Base-by-base conservation (phyloP, 2,797 vertebrate species). In the Sternarchorhynchus goeldii region DNA sequence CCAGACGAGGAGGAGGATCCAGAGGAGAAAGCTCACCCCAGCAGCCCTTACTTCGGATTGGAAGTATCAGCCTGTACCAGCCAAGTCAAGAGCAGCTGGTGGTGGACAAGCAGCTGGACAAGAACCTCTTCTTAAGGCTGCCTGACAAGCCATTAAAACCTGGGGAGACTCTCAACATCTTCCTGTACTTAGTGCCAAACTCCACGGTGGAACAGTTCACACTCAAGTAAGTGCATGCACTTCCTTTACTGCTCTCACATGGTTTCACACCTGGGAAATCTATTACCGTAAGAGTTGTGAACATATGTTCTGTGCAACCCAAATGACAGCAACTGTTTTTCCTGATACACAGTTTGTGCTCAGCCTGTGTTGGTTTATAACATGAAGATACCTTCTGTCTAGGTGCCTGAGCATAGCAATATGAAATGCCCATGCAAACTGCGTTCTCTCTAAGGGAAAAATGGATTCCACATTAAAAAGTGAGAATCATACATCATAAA, bases 1-100 rank as follows among this genome's bases (percentile, higher is more conserved):
- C 82, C 0, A 83, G 90, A 0, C 87, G 94, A 5, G 90, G 91
- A 0, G 88, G 86, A 0, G 86, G 88, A 0, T 89, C 93, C 10
- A 92, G 96, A 57, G 94, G 92, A 0, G 96, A 97, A 81, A 93
- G 92, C 36, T 93, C 91, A 80, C 94, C 96, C 0, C 96, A 97
- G 89, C 97, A 98, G 88, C 97, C 97, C 0, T 91, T 99, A 81
- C 95, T 99, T 84, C 95, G 97, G 65, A 97, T 99, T 0, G 97
- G 97, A 3, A 99, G 97, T 88, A 93, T 99, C 91, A 96, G 95
- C 87, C 91, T 99, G 41, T 94, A 97, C 88, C 95, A 95, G 89
- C 93, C 95, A 0, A 90, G 89, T 4, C 89, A 94, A 0, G 88
- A 91, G 74, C 95, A 93, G 83, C 90, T 92, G 63, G 90, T 97